These are phyloP conservation scores for Styela clava DNA, from an alignment of 23 tunicate genomes.

Conservation along the genomic window DNA sequence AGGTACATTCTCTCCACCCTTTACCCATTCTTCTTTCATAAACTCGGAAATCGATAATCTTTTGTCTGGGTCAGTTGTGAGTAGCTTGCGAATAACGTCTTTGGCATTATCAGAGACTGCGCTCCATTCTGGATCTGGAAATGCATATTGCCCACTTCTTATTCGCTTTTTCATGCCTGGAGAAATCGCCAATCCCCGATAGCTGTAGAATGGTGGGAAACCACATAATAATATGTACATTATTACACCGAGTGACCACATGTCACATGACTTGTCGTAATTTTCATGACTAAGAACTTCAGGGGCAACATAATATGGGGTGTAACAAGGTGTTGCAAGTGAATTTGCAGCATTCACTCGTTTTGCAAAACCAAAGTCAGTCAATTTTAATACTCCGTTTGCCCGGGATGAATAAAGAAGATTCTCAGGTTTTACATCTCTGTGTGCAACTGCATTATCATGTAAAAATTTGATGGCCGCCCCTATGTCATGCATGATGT, in stretches of 20 bases:
- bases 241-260: conserved; percentile 99
- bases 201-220: conserved; percentile 89
- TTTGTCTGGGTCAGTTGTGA: conserved; percentile 82
- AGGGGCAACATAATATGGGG: conserved; percentile 95
- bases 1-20: conserved; percentile 68
- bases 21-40: conserved; percentile 68
- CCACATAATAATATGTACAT: conserved; percentile 95
- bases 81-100: conserved; percentile 55
- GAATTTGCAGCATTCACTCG: conserved; percentile 50
- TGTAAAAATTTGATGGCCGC: conserved; percentile 81
- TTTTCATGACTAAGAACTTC: conserved; percentile 90
- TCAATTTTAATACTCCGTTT: conserved; percentile 56
- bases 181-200: conserved; percentile 84
- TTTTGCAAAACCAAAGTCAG: conserved; percentile 94
- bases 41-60: conserved; percentile 64
- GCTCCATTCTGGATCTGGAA: conserved; percentile 88
- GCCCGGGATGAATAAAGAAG: conserved; percentile 58
- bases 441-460: conserved; percentile 74
- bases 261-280: conserved; percentile 96
- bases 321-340: conserved; percentile 82
- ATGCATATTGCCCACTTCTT: conserved; percentile 86
- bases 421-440: conserved; percentile 93
- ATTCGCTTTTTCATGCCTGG: conserved; percentile 95
- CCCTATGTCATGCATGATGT: conserved; percentile 84
- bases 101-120: conserved; percentile 85